Conservation (phyloP, 2,888 invertebrate species). For the Panzeria rudis region DNA sequence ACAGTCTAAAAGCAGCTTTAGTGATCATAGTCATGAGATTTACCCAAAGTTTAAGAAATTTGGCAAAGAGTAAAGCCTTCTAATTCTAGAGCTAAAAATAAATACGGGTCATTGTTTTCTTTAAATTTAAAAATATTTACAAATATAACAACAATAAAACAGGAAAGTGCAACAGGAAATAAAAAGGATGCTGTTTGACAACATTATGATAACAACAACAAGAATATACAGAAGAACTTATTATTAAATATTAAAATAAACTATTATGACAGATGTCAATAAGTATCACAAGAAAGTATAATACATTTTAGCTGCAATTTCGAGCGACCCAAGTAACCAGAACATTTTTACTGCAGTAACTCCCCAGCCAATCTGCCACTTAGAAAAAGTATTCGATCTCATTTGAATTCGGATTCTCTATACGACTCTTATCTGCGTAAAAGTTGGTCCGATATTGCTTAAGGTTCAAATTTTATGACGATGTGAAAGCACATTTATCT, state of each 20-base stretch:
- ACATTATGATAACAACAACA: slow-evolving; percentile 54
- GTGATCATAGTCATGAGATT: too few species aligned
- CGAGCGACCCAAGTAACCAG: too few species aligned
- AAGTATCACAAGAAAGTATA: not conserved
- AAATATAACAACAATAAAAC: slow-evolving; percentile 42
- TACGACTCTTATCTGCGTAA: too few species aligned
- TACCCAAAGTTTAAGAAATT: slow-evolving; percentile 3
- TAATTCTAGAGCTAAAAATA: not conserved
- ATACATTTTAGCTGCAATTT: too few species aligned
- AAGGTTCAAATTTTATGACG: too few species aligned
- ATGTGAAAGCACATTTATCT: too few species aligned
- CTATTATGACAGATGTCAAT: not conserved
- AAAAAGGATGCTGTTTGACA: slow-evolving; percentile 74
- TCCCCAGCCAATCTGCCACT: too few species aligned
- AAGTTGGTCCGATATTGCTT: too few species aligned
- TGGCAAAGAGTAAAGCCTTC: not conserved
- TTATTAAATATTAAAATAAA: not conserved
- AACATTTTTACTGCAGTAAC: too few species aligned
- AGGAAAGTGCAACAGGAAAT: not conserved
- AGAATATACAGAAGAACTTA: not conserved
- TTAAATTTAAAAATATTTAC: slow-evolving; percentile 8
- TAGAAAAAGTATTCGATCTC: too few species aligned
- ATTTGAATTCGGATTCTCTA: too few species aligned
- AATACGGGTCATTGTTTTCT: not conserved
- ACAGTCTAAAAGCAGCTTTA: too few species aligned